These are phyloP conservation scores for Argyrosomus japonicus DNA, from an alignment of 2,113 vertebrate species.

Conservation along the genomic window DNA sequence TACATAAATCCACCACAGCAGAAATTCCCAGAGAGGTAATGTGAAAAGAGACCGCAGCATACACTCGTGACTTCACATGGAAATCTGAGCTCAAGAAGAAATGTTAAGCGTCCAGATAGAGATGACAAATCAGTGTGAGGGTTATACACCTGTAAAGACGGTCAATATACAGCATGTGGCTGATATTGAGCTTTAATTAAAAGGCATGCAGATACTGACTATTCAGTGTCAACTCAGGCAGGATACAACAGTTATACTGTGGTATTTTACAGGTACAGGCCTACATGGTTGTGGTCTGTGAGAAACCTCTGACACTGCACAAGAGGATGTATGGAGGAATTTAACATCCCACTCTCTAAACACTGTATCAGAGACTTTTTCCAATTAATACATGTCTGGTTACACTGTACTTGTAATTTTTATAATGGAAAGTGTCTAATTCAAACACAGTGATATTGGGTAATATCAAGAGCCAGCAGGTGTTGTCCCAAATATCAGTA, in stretches of 20 bases:
- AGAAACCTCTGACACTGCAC: neutral
- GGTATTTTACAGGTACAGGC: neutral
- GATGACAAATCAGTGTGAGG: neutral
- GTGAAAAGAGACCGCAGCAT: conserved; percentile 13
- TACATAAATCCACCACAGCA: conserved; percentile 33
- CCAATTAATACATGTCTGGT: neutral
- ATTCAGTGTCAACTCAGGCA: neutral
- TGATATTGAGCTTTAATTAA: neutral
- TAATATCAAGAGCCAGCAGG: neutral
- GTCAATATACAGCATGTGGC: neutral
- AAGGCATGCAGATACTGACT: neutral
- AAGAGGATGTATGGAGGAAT: neutral
- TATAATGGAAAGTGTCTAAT: neutral
- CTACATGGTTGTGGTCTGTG: neutral
- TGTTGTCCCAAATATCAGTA: neutral
- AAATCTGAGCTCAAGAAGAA: neutral
- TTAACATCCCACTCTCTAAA: neutral
- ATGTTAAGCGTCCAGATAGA: neutral
- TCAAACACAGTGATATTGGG: neutral
- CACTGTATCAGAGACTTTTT: neutral
- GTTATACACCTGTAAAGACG: neutral
- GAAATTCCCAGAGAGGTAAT: conserved; percentile 12
- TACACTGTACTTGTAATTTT: neutral
- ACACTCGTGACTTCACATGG: neutral
- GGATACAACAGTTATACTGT: neutral